These are phyloP conservation scores for Diabrotica virgifera DNA, from an alignment of 1,140 invertebrate species.

Conservation along the genomic window DNA sequence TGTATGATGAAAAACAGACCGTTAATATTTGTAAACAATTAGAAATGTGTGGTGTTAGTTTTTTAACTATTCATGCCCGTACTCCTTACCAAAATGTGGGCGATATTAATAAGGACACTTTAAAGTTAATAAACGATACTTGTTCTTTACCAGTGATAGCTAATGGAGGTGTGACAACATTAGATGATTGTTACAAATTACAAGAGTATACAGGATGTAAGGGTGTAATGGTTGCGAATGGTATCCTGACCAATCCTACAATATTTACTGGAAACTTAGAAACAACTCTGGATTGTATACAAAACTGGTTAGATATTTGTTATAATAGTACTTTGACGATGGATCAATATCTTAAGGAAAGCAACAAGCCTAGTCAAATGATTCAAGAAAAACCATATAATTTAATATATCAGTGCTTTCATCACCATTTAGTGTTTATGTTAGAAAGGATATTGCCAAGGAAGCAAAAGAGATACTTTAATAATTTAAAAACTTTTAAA, in stretches of 20 bases:
- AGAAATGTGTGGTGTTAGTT: conserved; percentile 82
- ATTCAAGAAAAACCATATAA: conserved; percentile 50
- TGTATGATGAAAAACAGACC: conserved; percentile 57
- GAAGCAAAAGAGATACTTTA: conserved; percentile 71
- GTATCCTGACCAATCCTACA: conserved; percentile 86
- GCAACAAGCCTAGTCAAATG: conserved; percentile 5
- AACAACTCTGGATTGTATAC: conserved; percentile 76
- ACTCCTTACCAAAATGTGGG: conserved; percentile 76
- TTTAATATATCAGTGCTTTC: conserved; percentile 76
- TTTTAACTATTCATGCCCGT: conserved; percentile 87
- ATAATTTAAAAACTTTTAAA: conserved; percentile 67
- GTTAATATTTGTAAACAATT: conserved; percentile 74
- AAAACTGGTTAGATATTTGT: conserved; percentile 82
- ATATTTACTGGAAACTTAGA: conserved; percentile 68
- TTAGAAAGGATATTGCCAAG: conserved; percentile 74
- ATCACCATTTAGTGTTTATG: conserved; percentile 95
- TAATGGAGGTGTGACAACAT: conserved; percentile 82
- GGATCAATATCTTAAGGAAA: conserved; percentile 17
- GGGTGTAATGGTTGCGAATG: conserved; percentile 87
- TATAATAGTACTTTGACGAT: conserved; percentile 39
- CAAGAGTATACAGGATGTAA: conserved; percentile 67
- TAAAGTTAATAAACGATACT: conserved; percentile 70
- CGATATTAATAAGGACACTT: conserved; percentile 70
- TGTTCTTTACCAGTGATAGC: conserved; percentile 81
- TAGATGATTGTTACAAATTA: conserved; percentile 67